Base-by-base conservation (phyloP, 2,797 vertebrate species). In the Coracias cyanogaster region DNA sequence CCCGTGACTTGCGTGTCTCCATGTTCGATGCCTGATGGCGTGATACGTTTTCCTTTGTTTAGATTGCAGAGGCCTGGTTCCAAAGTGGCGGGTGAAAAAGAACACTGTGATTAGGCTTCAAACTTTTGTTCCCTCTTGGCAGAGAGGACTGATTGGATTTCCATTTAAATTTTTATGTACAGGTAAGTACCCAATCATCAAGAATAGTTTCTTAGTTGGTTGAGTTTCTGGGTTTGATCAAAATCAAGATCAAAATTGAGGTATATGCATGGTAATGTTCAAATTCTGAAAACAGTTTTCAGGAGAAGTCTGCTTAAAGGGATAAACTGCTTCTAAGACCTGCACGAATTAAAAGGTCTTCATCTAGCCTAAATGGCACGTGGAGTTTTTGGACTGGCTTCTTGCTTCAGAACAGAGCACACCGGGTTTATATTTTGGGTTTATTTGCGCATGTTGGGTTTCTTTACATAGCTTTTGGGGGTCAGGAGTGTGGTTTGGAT, bases 361-460 rank as follows among this genome's bases (percentile, higher is more conserved):
- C 35, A 1, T 2, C 3, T 6, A 28, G 15, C 6, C 26, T 15
- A 10, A 25, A 16, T 7, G 28, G 13, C 45, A 6, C 1, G 20
- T 31, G n/a, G 39, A 3, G 4, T 24, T 61, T 43, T 77, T 15
- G 18, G 35, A 8, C 14, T 33, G 65, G 39, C 21, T 77, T 22
- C 43, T 33, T 37, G 52, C 49, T 73, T 28, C 39, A 9, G 45
- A 64, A 24, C 24, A 73, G 83, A 28, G 13, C n/a, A 17, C 2
- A 0, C 0, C 39, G 35, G 52, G 52, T 76, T 24, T 6, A 10
- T 1, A 0, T 33, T 69, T 70, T 45, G 43, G 69, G 22, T 43
- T 49, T 33, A 16, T 76, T 77, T 51, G 49, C 37, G 55, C 26
- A 3, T 5, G n/a, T 33, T 39, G 25, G 7, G 8, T 11, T 51